Base-by-base conservation (phyloP, 1,140 invertebrate genomes). In the Brachystomella parvula region DNA sequence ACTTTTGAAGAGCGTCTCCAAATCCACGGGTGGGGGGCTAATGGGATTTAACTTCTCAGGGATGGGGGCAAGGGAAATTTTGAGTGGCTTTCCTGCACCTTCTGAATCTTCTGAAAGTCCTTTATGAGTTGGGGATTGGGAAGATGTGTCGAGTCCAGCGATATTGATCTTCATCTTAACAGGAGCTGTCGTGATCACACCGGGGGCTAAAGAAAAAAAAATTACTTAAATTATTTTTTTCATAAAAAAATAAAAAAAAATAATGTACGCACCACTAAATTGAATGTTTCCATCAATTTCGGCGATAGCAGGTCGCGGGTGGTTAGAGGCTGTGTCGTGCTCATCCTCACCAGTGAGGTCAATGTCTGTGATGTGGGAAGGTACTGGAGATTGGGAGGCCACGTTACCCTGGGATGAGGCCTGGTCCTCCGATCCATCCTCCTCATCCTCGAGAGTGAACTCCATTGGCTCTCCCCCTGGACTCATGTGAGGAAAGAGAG, bases 11-110 rank as follows among this genome's bases (percentile, higher is more conserved):
- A 53, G 79, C 9, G 78, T 75, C 2, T 83, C 80, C 68, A 83
- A 76, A 74, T 82, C 75, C 70, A 77, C 75, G 30, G 82, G 78
- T 47, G 47, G 80, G 75, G 61, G 76, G 79, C 71, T 77, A 76
- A 17, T 53, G 15, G 24, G 49, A 24, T 15, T 15, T 53, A 53
- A n/a, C n/a, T n/a, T 44, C n/a, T 31, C 26, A 59, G 24, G 29
- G 15, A 2, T 9, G 30, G 57, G 29, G 57, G 9, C 30, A 32
- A 21, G 12, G 49, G 57, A 12, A 3, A 53, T 44, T 44, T 59
- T 31, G 24, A 59, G 57, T 21, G 57, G 3, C 26, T 9, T 24
- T 12, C 57, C 29, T 24, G 24, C 3, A 59, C 9, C 29, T 66
- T 19, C 31, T 24, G 24, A 24, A 24, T 63, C 26, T 30, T 24